Percentiles rank a stretch among this genome's conserved stretches.
Conservation (phyloP, 2,888 invertebrate genomes). For the Dynastes hyllus region DNA sequence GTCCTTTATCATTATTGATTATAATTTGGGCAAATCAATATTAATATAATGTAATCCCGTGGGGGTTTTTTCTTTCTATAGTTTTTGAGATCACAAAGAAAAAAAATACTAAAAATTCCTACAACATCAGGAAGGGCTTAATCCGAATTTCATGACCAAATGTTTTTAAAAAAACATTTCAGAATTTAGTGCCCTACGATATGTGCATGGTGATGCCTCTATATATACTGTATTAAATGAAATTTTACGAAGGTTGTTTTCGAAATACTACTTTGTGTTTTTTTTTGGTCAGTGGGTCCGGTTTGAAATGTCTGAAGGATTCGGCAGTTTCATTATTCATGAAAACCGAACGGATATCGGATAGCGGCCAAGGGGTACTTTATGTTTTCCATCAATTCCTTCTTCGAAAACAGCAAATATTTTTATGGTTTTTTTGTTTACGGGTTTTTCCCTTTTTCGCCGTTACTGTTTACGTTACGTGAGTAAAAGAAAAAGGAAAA, state of each 20-base stretch:
- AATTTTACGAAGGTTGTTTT: conserved; percentile 27
- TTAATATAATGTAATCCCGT: too few relatives aligned
- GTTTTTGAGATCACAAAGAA: too few relatives aligned
- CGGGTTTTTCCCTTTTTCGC: conserved; percentile 39
- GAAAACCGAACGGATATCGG: conserved; percentile 44
- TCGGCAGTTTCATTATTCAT: conserved; percentile 47
- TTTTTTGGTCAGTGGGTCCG: conserved; percentile 44
- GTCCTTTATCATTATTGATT: too few relatives aligned
- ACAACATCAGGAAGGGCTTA: too few relatives aligned
- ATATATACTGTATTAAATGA: conserved; percentile 11
- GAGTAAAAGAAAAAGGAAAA: neutral
- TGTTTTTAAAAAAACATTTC: too few relatives aligned
- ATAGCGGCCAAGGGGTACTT: conserved; percentile 40
- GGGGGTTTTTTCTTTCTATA: too few relatives aligned
- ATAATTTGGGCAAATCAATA: too few relatives aligned
- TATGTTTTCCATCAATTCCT: conserved; percentile 45
- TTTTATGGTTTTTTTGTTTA: conserved; percentile 44
- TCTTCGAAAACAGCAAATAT: conserved; percentile 43
- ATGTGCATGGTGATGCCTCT: neutral
- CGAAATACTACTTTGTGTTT: conserved; percentile 29
- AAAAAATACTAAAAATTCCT: too few relatives aligned
- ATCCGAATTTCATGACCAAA: too few relatives aligned
- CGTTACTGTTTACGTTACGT: conserved; percentile 20
- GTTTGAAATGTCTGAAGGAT: conserved; percentile 37
- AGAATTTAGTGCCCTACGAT: too few relatives aligned